Conservation (phyloP, 1,140 invertebrate genomes). For the Aleiodes sp. region DNA sequence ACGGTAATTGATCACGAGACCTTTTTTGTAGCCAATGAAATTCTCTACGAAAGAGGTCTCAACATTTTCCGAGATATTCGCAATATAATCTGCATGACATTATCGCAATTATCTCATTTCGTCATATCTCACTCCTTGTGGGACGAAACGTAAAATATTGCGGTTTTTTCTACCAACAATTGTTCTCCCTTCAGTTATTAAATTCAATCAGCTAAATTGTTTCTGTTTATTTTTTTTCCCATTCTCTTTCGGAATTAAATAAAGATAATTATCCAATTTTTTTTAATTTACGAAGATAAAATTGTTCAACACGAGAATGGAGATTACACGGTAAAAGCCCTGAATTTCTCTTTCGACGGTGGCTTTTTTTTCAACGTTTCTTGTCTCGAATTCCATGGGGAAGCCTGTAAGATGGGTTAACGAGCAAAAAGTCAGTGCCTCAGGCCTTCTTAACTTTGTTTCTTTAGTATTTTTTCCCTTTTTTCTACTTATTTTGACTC, state of each 20-base stretch:
- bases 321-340: constrained; percentile 1
- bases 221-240: neutral
- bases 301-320: neutral
- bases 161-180: too few species aligned
- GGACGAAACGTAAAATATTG: too few species aligned
- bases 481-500: neutral
- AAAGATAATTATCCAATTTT: neutral
- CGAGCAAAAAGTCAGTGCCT: constrained; percentile 27
- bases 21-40: too few species aligned
- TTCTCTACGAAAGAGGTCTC: too few species aligned
- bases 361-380: constrained; percentile 17
- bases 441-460: constrained; percentile 16
- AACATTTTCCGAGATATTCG: too few species aligned
- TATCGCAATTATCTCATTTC: too few species aligned
- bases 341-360: neutral
- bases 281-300: neutral
- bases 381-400: constrained; percentile 18
- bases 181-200: too few species aligned
- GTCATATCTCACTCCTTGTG: too few species aligned
- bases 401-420: constrained; percentile 22
- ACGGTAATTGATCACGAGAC: too few species aligned
- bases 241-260: too few species aligned
- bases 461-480: neutral
- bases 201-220: too few species aligned
- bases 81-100: too few species aligned